These are phyloP conservation scores for Habropoda laboriosa DNA, from an alignment of 1,140 invertebrate genomes.

Conservation along the genomic window DNA sequence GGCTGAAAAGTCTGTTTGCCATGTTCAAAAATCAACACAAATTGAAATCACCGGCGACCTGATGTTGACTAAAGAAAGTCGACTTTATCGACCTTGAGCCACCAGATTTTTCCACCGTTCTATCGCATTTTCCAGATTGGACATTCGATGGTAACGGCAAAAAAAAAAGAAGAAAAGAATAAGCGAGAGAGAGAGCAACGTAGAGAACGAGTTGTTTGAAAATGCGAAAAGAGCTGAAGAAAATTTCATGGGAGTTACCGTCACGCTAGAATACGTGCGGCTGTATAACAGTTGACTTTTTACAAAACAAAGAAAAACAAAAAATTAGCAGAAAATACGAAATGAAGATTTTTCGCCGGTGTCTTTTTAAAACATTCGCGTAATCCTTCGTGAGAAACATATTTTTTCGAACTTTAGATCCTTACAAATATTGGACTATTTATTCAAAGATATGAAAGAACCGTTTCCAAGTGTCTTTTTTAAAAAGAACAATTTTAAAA, in stretches of 20 bases:
- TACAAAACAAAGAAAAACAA: background rate
- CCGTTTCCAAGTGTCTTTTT: no score
- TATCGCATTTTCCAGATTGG: constrained; percentile 41
- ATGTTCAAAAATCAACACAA: constrained; percentile 80
- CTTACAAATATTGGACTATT: no score
- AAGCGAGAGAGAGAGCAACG: background rate
- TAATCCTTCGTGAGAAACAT: no score
- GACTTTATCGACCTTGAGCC: constrained; percentile 58
- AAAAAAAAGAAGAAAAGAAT: no score
- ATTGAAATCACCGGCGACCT: constrained; percentile 76
- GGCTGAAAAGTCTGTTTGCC: constrained; percentile 74
- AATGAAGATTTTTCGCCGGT: background rate
- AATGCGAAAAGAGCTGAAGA: background rate
- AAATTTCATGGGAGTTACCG: constrained; percentile 27
- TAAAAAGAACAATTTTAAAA: no score
- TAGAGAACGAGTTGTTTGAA: background rate
- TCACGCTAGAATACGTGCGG: background rate
- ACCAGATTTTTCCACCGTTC: constrained; percentile 43
- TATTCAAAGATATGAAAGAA: no score
- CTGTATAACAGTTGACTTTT: no score
- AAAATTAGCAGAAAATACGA: background rate
- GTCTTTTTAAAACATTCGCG: background rate
- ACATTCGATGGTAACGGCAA: constrained; percentile 28
- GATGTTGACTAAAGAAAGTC: constrained; percentile 72
- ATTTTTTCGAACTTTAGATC: no score